Evolutionary conservation across 2,797 vertebrate species (phyloP).

Genomic region (Valencia hispanica): DNA sequence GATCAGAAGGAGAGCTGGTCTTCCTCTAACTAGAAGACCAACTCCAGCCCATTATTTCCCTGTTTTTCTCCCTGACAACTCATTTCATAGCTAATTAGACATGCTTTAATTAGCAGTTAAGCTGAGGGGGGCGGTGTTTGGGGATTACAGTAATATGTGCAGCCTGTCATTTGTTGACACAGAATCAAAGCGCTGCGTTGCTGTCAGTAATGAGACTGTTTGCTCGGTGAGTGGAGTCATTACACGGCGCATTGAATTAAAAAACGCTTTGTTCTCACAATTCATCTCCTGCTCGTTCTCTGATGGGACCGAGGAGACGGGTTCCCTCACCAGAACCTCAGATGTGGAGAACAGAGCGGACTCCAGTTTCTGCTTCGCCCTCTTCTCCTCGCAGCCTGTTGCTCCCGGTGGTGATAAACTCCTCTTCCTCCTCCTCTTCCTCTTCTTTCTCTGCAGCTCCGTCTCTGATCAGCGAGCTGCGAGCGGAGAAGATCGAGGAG

Average conservation of each 20-base stretch:
- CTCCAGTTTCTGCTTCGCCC: too few species aligned
- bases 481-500: constrained; percentile 88
- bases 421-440: constrained; percentile 2
- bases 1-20: too few species aligned
- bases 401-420: constrained; percentile 9
- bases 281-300: constrained; percentile 18
- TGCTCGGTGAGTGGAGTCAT: constrained; percentile 29
- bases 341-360: neutral
- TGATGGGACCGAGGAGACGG: constrained; percentile 31
- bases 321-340: constrained; percentile 14
- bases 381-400: neutral
- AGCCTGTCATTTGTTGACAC: constrained; percentile 52
- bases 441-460: constrained; percentile 70
- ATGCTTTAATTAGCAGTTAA: constrained; percentile 54
- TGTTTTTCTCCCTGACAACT: constrained; percentile 42
- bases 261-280: constrained; percentile 4
- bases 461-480: constrained; percentile 86
- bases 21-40: neutral
- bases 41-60: constrained; percentile 33
- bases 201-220: constrained; percentile 44
- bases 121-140: constrained; percentile 46
- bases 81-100: constrained; percentile 53
- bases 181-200: constrained; percentile 44
- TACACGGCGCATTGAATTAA: constrained; percentile 22
- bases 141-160: constrained; percentile 44